Conservation (phyloP, 2,888 invertebrate species). For the Acrobasis suavella region DNA sequence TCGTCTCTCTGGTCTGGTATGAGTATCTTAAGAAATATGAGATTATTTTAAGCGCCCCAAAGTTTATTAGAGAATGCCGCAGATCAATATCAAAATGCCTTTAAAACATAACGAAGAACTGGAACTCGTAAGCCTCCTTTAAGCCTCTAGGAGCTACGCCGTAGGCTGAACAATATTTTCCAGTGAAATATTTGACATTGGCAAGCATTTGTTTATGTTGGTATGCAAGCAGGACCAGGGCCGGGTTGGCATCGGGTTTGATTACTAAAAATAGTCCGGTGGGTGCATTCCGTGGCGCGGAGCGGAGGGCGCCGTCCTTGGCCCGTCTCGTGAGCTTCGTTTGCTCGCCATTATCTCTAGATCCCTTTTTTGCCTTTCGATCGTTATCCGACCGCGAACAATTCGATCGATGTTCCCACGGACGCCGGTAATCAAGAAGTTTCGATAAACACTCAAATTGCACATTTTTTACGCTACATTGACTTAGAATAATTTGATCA, state of each 20-base stretch:
- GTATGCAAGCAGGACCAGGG: slow-evolving; percentile 41
- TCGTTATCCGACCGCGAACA: slow-evolving; percentile 77
- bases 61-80: neutral
- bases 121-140: neutral
- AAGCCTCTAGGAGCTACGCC: neutral
- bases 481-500: slow-evolving; percentile 54
- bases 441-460: slow-evolving; percentile 66
- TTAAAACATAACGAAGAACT: neutral
- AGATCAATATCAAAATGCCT: neutral
- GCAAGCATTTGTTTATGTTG: slow-evolving; percentile 56
- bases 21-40: neutral
- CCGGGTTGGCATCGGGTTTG: slow-evolving; percentile 64
- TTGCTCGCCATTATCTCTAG: slow-evolving; percentile 68
- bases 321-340: slow-evolving; percentile 52
- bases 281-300: slow-evolving; percentile 60
- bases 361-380: slow-evolving; percentile 78
- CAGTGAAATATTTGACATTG: slow-evolving; percentile 44
- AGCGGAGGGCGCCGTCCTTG: slow-evolving; percentile 63
- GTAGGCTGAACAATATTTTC: slow-evolving; percentile 25
- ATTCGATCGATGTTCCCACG: slow-evolving; percentile 73
- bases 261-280: slow-evolving; percentile 76
- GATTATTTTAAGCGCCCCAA: neutral
- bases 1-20: neutral
- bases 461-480: slow-evolving; percentile 63
- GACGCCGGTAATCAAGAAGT: slow-evolving; percentile 60